Percentiles rank a stretch among this genome's conserved stretches.
Evolutionary conservation across 2,888 invertebrate genomes (phyloP).

Genomic region (Cloeon dipterum): DNA sequence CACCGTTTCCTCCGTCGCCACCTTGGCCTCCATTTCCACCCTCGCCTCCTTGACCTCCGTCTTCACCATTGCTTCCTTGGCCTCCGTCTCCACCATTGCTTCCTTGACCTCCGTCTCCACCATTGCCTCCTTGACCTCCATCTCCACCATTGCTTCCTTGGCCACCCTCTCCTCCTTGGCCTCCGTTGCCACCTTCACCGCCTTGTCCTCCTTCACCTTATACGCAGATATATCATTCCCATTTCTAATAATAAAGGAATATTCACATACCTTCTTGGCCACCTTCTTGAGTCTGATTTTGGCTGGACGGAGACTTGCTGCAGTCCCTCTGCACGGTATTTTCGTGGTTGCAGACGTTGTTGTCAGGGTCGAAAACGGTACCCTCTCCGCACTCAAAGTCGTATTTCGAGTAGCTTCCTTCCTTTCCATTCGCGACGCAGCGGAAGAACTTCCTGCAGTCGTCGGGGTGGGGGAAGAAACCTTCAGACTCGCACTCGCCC

Average conservation of each 20-base stretch:
- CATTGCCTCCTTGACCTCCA: conserved; percentile 2
- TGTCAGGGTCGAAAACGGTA: conserved; percentile 49
- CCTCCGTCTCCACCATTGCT: conserved; percentile 8
- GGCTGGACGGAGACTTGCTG: conserved; percentile 4
- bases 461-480: conserved; percentile 12
- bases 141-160: conserved; percentile 3
- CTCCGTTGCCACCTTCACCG: conserved; percentile 3
- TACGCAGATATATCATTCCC: too few species aligned
- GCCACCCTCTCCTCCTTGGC: conserved; percentile 1
- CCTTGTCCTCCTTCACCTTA: conserved; percentile 5
- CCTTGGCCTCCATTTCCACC: too few species aligned
- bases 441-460: conserved; percentile 11
- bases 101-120: conserved; percentile 5
- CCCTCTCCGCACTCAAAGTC: conserved; percentile 51
- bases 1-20: too few species aligned
- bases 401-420: conserved; percentile 31
- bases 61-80: conserved; percentile 8
- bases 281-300: conserved; percentile 5
- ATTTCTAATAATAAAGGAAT: neutral
- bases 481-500: conserved; percentile 11
- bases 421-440: conserved; percentile 24
- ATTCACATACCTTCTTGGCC: conserved; percentile 1
- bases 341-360: conserved; percentile 46
- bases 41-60: conserved; percentile 4
- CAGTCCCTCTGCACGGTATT: conserved; percentile 23